These are phyloP conservation scores for Anastatus disparis DNA, from an alignment of 1,140 invertebrate species.

Conservation along the genomic window DNA sequence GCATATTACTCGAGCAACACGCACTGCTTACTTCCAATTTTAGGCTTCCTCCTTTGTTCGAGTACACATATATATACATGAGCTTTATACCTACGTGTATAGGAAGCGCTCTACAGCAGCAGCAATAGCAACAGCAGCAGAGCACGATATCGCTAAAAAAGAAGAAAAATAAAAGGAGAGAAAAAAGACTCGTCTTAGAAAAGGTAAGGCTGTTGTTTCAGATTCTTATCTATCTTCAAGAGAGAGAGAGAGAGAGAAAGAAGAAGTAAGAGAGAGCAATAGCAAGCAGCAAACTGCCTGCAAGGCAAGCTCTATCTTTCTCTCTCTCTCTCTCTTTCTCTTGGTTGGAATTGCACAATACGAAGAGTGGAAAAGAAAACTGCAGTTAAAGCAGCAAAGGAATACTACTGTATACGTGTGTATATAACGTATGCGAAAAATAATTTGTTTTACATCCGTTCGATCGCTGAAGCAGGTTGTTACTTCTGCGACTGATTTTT, in stretches of 20 bases:
- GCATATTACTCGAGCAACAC: neutral
- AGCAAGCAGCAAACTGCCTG: conserved; percentile 15
- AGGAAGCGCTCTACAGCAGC: neutral
- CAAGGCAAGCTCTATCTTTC: conserved; percentile 11
- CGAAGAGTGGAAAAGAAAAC: too few species aligned
- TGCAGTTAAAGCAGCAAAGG: too few species aligned
- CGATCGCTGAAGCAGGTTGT: too few species aligned
- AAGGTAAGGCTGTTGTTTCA: conserved; percentile 29
- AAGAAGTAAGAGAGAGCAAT: too few species aligned
- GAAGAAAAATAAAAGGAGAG: neutral
- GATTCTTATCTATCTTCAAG: conserved; percentile 30
- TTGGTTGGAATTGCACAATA: too few species aligned
- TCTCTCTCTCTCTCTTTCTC: too few species aligned
- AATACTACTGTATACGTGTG: conserved; percentile 32
- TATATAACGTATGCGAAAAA: too few species aligned
- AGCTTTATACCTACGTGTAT: neutral
- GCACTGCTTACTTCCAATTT: neutral
- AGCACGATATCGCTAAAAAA: neutral
- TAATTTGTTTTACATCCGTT: conserved; percentile 41
- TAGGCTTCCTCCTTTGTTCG: neutral
- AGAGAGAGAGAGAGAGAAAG: too few species aligned
- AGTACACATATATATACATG: too few species aligned
- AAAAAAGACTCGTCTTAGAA: neutral
- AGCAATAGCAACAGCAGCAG: neutral
- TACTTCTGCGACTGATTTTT: too few species aligned